Percentiles rank a stretch among this genome's conserved stretches.
Conservation (phyloP, 2,888 invertebrate genomes). For the Leptopterna dolabrata region DNA sequence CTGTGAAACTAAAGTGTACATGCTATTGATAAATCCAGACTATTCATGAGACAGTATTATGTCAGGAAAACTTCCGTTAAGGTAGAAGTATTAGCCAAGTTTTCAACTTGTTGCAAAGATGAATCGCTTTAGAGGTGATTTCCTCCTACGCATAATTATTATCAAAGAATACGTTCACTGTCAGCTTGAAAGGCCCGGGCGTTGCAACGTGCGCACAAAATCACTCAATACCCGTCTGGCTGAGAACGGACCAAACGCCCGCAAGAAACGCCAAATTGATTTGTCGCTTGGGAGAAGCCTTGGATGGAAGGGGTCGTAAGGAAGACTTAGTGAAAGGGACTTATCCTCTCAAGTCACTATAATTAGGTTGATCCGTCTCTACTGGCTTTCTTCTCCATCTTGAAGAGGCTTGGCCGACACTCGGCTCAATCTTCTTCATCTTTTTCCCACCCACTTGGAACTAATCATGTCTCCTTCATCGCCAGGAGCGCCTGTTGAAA, state of each 20-base stretch:
- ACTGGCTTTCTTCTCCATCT: constrained; percentile 9
- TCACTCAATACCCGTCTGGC: not conserved
- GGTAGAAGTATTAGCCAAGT: too few species aligned
- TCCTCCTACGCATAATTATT: not conserved
- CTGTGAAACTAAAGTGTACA: too few species aligned
- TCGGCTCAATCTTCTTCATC: constrained; percentile 25
- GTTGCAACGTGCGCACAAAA: not conserved
- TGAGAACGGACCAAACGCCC: not conserved
- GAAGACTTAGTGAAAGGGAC: constrained; percentile 34
- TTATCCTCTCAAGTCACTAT: constrained; percentile 47
- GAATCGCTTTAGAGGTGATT: not conserved
- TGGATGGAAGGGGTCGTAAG: not conserved
- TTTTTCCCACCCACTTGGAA: constrained; percentile 26
- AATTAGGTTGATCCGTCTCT: constrained; percentile 47
- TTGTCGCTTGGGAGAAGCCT: not conserved
- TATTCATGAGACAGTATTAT: too few species aligned
- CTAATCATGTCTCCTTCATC: constrained; percentile 21
- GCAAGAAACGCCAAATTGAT: constrained; percentile 8
- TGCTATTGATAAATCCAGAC: too few species aligned
- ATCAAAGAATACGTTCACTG: not conserved
- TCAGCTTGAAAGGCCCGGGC: not conserved
- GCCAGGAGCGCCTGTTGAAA: constrained; percentile 21
- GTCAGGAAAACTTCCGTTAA: too few species aligned
- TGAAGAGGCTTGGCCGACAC: constrained; percentile 3
- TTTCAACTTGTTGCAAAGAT: not conserved